Evolutionary conservation across 2,888 invertebrate genomes (phyloP).

Genomic region (Limenitis camilla): DNA sequence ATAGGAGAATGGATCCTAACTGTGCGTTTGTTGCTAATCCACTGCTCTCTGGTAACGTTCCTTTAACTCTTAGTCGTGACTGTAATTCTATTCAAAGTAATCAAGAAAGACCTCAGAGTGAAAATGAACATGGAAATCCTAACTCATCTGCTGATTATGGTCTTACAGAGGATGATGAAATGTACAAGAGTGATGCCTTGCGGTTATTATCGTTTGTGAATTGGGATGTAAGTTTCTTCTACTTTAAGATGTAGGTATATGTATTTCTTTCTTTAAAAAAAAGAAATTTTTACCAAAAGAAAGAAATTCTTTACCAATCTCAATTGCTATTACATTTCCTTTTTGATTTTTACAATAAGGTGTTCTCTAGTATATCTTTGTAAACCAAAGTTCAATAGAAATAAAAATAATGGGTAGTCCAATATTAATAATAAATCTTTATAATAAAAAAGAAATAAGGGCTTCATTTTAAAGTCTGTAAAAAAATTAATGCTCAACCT

Average conservation of each 20-base stretch:
- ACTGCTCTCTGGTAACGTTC: constrained; percentile 79
- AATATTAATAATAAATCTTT: too few relatives aligned
- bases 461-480: too few relatives aligned
- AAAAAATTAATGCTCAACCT: too few relatives aligned
- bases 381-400: too few relatives aligned
- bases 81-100: constrained; percentile 23
- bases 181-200: constrained; percentile 74
- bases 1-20: constrained; percentile 77
- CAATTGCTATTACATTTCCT: background rate
- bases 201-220: constrained; percentile 80
- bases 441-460: too few relatives aligned
- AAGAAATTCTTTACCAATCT: too few relatives aligned
- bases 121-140: constrained; percentile 34
- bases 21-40: constrained; percentile 84
- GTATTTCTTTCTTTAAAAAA: constrained; percentile 9
- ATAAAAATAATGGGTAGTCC: too few relatives aligned
- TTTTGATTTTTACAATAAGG: too few relatives aligned
- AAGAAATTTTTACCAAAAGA: too few relatives aligned
- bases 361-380: too few relatives aligned
- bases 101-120: constrained; percentile 19
- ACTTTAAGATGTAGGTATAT: too few relatives aligned
- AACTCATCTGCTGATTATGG: constrained; percentile 45
- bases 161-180: constrained; percentile 50
- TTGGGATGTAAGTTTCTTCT: constrained; percentile 79
- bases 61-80: constrained; percentile 51